These are phyloP conservation scores for Gorsachius magnificus DNA, from an alignment of 2,797 vertebrate species.

Conservation along the genomic window DNA sequence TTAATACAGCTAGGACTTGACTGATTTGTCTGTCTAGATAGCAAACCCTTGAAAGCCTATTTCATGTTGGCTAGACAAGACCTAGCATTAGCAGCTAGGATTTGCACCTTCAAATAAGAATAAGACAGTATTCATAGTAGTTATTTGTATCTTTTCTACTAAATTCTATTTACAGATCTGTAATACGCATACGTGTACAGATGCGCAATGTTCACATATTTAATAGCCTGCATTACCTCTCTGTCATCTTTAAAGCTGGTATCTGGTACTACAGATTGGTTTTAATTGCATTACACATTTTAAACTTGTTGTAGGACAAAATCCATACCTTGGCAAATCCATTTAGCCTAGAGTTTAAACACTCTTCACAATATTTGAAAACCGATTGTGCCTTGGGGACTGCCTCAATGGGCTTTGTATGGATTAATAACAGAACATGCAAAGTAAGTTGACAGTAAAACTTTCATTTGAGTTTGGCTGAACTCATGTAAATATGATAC, in stretches of 20 bases:
- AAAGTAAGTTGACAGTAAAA: constrained; percentile 70
- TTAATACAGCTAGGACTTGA: neutral
- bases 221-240: neutral
- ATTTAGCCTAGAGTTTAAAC: constrained; percentile 57
- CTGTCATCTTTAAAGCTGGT: neutral
- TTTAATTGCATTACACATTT: neutral
- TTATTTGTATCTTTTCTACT: neutral
- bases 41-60: neutral
- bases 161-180: neutral
- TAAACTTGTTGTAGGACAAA: constrained; percentile 45
- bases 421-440: constrained; percentile 68
- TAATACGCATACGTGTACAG: neutral
- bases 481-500: constrained; percentile 60
- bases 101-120: neutral
- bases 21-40: neutral
- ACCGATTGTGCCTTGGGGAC: constrained; percentile 51
- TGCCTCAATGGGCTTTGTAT: constrained; percentile 36
- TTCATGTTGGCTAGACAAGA: neutral
- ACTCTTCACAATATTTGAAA: constrained; percentile 34
- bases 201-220: neutral
- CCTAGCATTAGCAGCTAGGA: too few species aligned
- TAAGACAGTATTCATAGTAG: neutral
- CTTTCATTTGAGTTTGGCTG: constrained; percentile 67
- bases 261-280: neutral
- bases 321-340: constrained; percentile 67